Evolutionary conservation across 2,113 vertebrate genomes (phyloP).

Genomic region (Leucopternis melanops): DNA sequence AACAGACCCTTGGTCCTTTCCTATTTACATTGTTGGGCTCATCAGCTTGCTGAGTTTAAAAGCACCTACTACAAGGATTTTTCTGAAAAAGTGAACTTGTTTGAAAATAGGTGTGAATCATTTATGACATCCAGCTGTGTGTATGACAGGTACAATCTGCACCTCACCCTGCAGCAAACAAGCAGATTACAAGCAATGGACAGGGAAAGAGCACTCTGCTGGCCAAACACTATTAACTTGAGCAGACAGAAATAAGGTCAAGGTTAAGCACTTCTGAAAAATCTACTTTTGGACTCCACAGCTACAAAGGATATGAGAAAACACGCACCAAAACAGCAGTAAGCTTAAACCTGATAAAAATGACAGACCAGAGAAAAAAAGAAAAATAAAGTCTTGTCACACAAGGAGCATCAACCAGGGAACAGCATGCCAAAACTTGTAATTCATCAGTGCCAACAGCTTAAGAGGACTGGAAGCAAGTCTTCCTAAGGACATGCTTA

Average conservation of each 20-base stretch:
- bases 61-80: not conserved
- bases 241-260: constrained; percentile 18
- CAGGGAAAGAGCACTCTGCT: not conserved
- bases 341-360: not conserved
- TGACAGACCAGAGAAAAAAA: not conserved
- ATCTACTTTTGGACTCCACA: not conserved
- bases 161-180: not conserved
- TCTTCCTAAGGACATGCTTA: not conserved
- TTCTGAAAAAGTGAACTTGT: not conserved
- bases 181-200: not conserved
- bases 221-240: not conserved
- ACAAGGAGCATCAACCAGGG: not conserved
- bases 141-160: constrained; percentile 2
- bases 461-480: not conserved
- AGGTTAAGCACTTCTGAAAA: constrained; percentile 2
- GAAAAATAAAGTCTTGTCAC: not conserved
- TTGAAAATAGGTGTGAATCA: constrained; percentile 39
- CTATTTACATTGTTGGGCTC: not conserved
- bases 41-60: not conserved
- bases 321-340: not conserved
- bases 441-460: not conserved
- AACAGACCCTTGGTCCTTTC: not conserved
- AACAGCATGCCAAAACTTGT: not conserved
- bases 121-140: constrained; percentile 31
- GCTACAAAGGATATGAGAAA: not conserved